Conservation (phyloP, 1,140 invertebrate species). For the Calosoma granatense region DNA sequence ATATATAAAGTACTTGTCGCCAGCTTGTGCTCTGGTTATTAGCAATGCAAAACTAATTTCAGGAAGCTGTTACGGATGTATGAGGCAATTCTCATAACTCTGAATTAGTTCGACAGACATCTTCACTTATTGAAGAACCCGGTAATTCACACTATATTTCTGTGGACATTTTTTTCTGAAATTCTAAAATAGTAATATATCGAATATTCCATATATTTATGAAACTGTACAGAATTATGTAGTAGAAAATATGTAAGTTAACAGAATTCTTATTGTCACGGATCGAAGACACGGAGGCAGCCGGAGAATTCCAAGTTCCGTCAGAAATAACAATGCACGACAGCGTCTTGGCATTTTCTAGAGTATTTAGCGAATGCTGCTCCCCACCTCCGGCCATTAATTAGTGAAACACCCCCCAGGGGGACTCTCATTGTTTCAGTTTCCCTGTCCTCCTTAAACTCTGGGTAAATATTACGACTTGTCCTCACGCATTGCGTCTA, state of each 20-base stretch:
- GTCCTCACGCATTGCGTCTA: conserved; percentile 6
- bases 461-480: conserved; percentile 7
- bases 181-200: too few species aligned
- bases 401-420: conserved; percentile 8
- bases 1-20: not conserved
- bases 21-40: not conserved
- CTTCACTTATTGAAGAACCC: too few species aligned
- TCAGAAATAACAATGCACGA: conserved; percentile 5
- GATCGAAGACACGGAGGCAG: too few species aligned
- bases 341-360: conserved; percentile 5
- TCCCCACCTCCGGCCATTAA: not conserved
- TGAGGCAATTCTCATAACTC: not conserved
- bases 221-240: too few species aligned
- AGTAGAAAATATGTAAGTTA: too few species aligned
- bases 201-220: too few species aligned
- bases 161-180: too few species aligned
- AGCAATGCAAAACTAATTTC: not conserved
- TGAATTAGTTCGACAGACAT: conserved; percentile 8
- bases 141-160: too few species aligned
- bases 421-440: not conserved
- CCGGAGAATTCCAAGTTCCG: not conserved
- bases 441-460: not conserved
- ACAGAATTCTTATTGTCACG: too few species aligned
- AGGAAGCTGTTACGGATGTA: not conserved
- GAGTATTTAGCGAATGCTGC: not conserved